Evolutionary conservation across 2,888 invertebrate genomes (phyloP).

Genomic region (Leucania comma): DNA sequence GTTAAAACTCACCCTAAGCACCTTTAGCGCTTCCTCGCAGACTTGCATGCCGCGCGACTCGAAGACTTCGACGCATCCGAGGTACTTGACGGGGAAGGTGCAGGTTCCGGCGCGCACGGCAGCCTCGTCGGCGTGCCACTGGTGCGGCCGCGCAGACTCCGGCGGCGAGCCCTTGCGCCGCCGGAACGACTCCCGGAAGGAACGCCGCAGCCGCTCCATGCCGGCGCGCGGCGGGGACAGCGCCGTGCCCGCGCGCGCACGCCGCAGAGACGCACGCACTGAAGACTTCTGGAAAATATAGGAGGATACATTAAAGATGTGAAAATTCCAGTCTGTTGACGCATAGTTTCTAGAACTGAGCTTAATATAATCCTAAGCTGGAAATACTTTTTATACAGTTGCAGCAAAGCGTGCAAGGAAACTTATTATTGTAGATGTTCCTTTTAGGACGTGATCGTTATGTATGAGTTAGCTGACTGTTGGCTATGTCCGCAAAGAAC

Average conservation of each 20-base stretch:
- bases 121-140: conserved; percentile 99
- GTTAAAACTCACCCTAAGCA: conserved; percentile 95
- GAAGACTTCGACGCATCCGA: conserved; percentile 99
- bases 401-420: neutral
- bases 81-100: conserved; percentile 99
- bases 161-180: conserved; percentile 96
- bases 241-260: conserved; percentile 87
- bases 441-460: neutral
- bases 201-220: conserved; percentile 97
- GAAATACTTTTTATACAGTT: neutral
- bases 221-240: conserved; percentile 89
- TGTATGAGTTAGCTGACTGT: neutral
- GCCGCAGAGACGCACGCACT: conserved; percentile 86
- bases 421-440: neutral
- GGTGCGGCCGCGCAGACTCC: conserved; percentile 98
- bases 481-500: too few relatives aligned
- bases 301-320: conserved; percentile 14
- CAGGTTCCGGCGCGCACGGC: conserved; percentile 99
- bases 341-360: too few relatives aligned
- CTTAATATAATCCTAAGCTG: too few relatives aligned
- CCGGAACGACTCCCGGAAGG: conserved; percentile 98
- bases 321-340: neutral
- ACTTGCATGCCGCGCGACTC: conserved; percentile 99
- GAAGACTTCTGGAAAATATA: conserved; percentile 84
- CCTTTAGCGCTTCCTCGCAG: conserved; percentile 99